These are phyloP conservation scores for Chelidonichthys spinosus DNA, from an alignment of 2,797 vertebrate genomes.

Conservation along the genomic window DNA sequence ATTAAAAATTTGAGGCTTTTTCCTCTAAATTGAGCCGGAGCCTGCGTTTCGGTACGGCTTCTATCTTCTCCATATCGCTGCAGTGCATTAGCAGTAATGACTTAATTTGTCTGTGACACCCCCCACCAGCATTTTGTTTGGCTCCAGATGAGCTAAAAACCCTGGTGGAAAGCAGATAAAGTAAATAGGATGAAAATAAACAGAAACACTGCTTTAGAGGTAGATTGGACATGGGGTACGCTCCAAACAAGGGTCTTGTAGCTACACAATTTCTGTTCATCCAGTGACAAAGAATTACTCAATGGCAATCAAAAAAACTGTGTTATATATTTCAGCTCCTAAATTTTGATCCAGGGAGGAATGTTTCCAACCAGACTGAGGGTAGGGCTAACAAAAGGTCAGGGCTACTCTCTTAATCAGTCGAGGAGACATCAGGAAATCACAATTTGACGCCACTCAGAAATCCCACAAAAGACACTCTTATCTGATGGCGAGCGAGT, in stretches of 20 bases:
- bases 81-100: constrained; percentile 79
- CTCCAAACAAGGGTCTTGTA: neutral
- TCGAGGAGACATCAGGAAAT: constrained; percentile 68
- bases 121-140: constrained; percentile 66
- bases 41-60: constrained; percentile 52
- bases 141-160: constrained; percentile 71
- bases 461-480: constrained; percentile 79
- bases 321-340: constrained; percentile 14
- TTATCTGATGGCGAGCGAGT: constrained; percentile 19
- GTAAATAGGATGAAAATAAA: constrained; percentile 54
- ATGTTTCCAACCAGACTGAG: constrained; percentile 42
- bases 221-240: constrained; percentile 13
- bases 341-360: constrained; percentile 24
- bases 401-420: constrained; percentile 67
- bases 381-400: constrained; percentile 57
- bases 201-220: constrained; percentile 36
- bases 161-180: constrained; percentile 56
- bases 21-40: constrained; percentile 72
- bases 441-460: constrained; percentile 74
- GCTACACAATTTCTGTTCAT: neutral
- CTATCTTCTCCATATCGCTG: constrained; percentile 72
- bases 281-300: neutral
- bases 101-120: constrained; percentile 82
- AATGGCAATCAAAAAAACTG: constrained; percentile 20
- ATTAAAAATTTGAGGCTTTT: constrained; percentile 68